Percentiles rank a stretch among this genome's conserved stretches.
Evolutionary conservation across 1,140 invertebrate genomes (phyloP).

Genomic region (Zelostemma sp.): DNA sequence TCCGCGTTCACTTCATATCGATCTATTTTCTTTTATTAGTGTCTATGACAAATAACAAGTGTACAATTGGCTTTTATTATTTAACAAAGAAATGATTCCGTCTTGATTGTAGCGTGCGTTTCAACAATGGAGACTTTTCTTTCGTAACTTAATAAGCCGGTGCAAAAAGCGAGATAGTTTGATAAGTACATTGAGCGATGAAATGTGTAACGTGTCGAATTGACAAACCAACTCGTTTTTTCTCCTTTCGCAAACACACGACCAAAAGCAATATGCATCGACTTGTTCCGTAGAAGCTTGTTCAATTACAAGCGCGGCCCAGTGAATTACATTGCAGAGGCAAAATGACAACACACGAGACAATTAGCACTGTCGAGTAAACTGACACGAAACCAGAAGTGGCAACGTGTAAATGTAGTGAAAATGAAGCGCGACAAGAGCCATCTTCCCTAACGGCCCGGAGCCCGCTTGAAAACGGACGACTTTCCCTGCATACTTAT

Average conservation of each 20-base stretch:
- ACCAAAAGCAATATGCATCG: no score
- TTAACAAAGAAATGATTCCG: neutral
- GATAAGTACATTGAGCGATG: no score
- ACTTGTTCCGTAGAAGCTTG: no score
- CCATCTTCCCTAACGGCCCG: conserved; percentile 9
- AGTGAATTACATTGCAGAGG: no score
- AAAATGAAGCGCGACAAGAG: conserved; percentile 42
- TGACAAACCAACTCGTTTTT: no score
- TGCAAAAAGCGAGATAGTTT: no score
- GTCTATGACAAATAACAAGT: neutral
- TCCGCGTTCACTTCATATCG: neutral
- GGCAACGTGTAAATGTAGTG: conserved; percentile 39
- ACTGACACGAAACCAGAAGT: conserved; percentile 34
- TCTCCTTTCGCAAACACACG: no score
- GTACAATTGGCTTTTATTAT: neutral
- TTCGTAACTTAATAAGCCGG: no score
- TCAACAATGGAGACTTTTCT: no score
- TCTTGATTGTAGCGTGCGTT: no score
- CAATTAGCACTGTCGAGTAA: conserved; percentile 37
- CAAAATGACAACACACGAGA: conserved; percentile 22
- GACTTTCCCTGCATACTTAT: conserved; percentile 34
- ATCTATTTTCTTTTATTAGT: conserved; percentile 8
- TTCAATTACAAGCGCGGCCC: no score
- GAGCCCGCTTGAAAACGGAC: conserved; percentile 25
- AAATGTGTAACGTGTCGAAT: no score